Evolutionary conservation across 2,113 vertebrate genomes (phyloP), one percentile per base, ranked within the genome.

Genomic region (Zosterops japonicus): DNA sequence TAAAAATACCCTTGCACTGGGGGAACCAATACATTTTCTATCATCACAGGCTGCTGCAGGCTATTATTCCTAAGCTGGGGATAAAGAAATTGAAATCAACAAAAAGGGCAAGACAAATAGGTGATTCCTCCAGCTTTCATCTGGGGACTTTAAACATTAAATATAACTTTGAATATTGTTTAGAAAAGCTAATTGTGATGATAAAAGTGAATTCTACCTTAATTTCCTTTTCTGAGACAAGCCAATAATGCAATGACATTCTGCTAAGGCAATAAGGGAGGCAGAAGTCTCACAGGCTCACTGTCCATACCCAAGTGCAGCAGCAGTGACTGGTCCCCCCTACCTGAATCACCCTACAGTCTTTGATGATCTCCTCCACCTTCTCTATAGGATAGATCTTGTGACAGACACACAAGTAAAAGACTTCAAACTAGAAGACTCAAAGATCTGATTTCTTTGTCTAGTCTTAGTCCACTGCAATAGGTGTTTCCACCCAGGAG

Each of bases 271-370:
- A 65, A 9, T 41, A 35, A 57, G 27, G 33, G 21, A 59, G 56
- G 33, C 29, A 78, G 65, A 56, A 70, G 3, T 3, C 44, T 33
- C 22, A 17, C 0, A 33, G 33, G 2, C 13, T 57, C n/a, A 9
- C 44, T 28, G 27, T 31, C 20, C 20, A 42, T 11, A 33, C 14
- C 49, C 57, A 74, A 39, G 41, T 4, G 19, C 33, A 84, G 47
- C 53, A 60, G 14, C 29, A 71, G 23, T 0, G 1, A 57, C 24
- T 2, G 2, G 6, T 68, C 68, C 41, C 31, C 31, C 39, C 16
- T n/a, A 2, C 23, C 23, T 78, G 64, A 47, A 15, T 55, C 42
- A 55, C 71, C 21, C 29, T 27, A 3, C 41, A 39, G 28, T 33
- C 39, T 63, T 52, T 67, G 49, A 50, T 78, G 29, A n/a, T 76